phyloP scores from a whole-genome alignment of 1,140 invertebrate genomes.

The Hyphantria cunea region DNA sequence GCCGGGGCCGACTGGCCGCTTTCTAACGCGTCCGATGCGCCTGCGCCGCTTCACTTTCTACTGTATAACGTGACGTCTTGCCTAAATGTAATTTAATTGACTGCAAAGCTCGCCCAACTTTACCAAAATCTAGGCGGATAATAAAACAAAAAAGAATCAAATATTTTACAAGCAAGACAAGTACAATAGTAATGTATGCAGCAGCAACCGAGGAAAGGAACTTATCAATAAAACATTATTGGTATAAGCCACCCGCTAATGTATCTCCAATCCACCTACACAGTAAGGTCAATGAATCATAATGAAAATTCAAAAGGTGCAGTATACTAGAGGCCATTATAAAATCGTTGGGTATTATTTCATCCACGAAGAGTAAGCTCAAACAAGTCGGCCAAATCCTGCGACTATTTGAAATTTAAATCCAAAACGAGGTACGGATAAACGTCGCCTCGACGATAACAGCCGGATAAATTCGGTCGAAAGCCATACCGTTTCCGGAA shows the following conservation, averaged over 20 bases:
- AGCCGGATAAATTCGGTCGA: slow-evolving; percentile 41
- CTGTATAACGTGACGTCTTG: slow-evolving; percentile 40
- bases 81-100: slow-evolving; percentile 25
- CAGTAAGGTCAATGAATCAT: slow-evolving; percentile 38
- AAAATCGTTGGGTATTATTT: slow-evolving; percentile 37
- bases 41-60: slow-evolving; percentile 76
- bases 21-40: slow-evolving; percentile 72
- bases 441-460: slow-evolving; percentile 43
- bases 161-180: slow-evolving; percentile 2
- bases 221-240: slow-evolving; percentile 27
- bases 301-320: slow-evolving; percentile 42
- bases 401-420: slow-evolving; percentile 64
- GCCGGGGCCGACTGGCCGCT: slow-evolving; percentile 56
- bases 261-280: slow-evolving; percentile 35
- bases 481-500: slow-evolving; percentile 42
- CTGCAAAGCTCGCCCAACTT: slow-evolving; percentile 1
- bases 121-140: neutral
- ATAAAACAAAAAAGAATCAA: neutral
- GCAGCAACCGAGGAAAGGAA: slow-evolving; percentile 14
- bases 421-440: slow-evolving; percentile 40
- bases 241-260: slow-evolving; percentile 30
- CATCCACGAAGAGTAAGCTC: slow-evolving; percentile 37
- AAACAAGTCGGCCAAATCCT: slow-evolving; percentile 43
- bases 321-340: slow-evolving; percentile 17
- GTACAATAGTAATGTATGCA: slow-evolving; percentile 16